phyloP scores from a whole-genome alignment of 2,888 invertebrate genomes.

The Phytoseiulus persimilis region DNA sequence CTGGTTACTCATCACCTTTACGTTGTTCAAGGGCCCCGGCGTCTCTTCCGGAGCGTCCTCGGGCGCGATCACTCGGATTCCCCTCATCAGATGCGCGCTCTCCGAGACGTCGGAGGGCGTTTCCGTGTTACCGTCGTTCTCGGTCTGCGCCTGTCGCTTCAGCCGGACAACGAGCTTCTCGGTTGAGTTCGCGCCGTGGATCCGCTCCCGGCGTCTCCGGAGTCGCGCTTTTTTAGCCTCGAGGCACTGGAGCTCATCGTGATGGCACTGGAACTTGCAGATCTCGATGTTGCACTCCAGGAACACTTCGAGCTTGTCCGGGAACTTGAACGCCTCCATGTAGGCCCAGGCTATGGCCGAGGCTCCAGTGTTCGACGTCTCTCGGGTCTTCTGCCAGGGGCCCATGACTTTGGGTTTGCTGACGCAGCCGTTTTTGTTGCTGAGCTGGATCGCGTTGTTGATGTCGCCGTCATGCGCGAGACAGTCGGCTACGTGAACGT shows the following conservation, averaged over 20 bases:
- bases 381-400: constrained; percentile 44
- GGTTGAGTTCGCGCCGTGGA: constrained; percentile 14
- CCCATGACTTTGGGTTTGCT: constrained; percentile 47
- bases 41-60: constrained; percentile 19
- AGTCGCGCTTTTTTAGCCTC: constrained; percentile 32
- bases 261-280: constrained; percentile 48
- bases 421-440: constrained; percentile 47
- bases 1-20: background rate
- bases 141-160: background rate
- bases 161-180: background rate
- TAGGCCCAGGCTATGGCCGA: constrained; percentile 61
- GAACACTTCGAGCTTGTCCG: constrained; percentile 64
- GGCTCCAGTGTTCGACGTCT: constrained; percentile 56
- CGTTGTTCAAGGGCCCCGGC: background rate
- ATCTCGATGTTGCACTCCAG: constrained; percentile 67
- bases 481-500: constrained; percentile 63
- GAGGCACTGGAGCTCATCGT: constrained; percentile 10
- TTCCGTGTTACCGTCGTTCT: background rate
- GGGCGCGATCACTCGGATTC: constrained; percentile 18
- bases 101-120: constrained; percentile 1
- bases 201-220: constrained; percentile 1
- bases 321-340: constrained; percentile 65
- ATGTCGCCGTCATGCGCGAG: constrained; percentile 55
- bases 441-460: constrained; percentile 45
- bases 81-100: constrained; percentile 26